These are phyloP conservation scores for Labroides dimidiatus DNA, from an alignment of 2,797 vertebrate species.

Conservation along the genomic window DNA sequence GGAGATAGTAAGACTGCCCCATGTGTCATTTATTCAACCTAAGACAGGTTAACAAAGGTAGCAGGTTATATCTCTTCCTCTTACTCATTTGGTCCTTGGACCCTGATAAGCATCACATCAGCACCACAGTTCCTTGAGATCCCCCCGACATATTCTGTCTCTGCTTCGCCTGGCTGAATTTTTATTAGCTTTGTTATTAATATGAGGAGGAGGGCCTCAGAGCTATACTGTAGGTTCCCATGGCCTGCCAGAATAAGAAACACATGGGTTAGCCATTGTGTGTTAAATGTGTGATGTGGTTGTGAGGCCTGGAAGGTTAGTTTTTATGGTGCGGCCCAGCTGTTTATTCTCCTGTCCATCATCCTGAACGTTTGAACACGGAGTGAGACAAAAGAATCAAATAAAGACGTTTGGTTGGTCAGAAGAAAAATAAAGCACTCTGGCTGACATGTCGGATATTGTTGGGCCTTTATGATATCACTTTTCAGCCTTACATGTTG, in stretches of 20 bases:
- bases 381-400: constrained; percentile 17
- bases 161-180: constrained; percentile 29
- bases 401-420: constrained; percentile 28
- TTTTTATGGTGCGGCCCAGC: constrained; percentile 26
- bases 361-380: constrained; percentile 24
- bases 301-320: constrained; percentile 19
- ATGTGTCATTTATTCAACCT: no score
- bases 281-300: constrained; percentile 18
- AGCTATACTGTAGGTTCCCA: constrained; percentile 32
- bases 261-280: constrained; percentile 13
- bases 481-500: neutral
- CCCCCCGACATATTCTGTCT: constrained; percentile 5
- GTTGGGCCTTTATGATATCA: neutral
- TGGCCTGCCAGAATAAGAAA: constrained; percentile 23
- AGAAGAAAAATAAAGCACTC: neutral
- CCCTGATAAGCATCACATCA: no score
- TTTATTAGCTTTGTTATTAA: constrained; percentile 54
- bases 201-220: constrained; percentile 6
- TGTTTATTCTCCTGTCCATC: constrained; percentile 52
- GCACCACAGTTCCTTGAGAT: no score
- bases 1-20: no score
- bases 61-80: no score
- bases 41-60: no score
- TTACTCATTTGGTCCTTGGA: no score
- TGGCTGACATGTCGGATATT: constrained; percentile 11